phyloP scores from a whole-genome alignment of 1,140 invertebrate species.

The Streblospio benedicti region DNA sequence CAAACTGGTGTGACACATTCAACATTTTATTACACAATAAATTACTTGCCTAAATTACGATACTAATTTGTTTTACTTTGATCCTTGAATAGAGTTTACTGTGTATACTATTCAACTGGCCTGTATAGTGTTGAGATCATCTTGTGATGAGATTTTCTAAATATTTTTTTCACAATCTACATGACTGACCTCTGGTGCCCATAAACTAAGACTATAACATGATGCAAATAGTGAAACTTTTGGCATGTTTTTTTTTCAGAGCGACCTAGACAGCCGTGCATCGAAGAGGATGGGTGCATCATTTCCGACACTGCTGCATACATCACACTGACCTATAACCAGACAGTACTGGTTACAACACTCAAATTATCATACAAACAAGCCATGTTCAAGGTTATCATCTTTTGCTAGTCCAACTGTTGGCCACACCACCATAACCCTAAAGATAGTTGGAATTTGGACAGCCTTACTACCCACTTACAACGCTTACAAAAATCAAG shows the following conservation, averaged over 20 bases:
- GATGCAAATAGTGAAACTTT: too few species aligned
- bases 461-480: too few species aligned
- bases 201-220: too few species aligned
- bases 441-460: too few species aligned
- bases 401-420: too few species aligned
- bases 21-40: not conserved
- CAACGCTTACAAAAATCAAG: too few species aligned
- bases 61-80: not conserved
- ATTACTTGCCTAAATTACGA: not conserved
- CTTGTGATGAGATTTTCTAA: not conserved
- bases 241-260: not conserved
- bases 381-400: slow-evolving; percentile 11
- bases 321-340: slow-evolving; percentile 5
- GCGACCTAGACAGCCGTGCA: not conserved
- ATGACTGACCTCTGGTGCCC: not conserved
- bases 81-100: not conserved
- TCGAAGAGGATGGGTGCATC: slow-evolving; percentile 1
- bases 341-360: slow-evolving; percentile 1
- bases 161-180: not conserved
- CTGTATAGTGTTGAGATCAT: not conserved
- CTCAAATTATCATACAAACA: slow-evolving; percentile 5
- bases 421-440: too few species aligned
- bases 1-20: slow-evolving; percentile 13
- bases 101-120: not conserved
- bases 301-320: slow-evolving; percentile 4